A percentile compares a stretch with the other conserved stretches of the same genome.
Conservation (phyloP, 1,140 invertebrate genomes). For the Anthonomus grandis region DNA sequence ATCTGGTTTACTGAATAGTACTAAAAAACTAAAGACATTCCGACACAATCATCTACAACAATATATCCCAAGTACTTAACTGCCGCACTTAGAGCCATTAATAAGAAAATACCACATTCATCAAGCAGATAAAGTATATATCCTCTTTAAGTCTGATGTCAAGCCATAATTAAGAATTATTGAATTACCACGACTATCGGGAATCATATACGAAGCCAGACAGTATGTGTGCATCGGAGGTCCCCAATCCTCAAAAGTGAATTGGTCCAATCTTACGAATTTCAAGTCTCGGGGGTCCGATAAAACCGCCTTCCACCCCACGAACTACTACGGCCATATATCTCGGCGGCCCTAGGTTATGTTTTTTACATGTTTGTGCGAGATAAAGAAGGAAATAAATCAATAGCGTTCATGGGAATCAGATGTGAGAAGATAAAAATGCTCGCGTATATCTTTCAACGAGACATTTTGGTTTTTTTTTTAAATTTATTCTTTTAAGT, state of each 20-base stretch:
- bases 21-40: no score
- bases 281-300: conserved; percentile 8
- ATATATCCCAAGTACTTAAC: no score
- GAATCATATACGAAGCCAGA: conserved; percentile 16
- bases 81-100: no score
- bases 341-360: conserved; percentile 11
- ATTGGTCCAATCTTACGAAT: conserved; percentile 25
- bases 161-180: conserved; percentile 16
- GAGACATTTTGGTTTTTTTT: no score
- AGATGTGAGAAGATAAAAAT: conserved; percentile 13
- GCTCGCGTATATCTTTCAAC: conserved; percentile 1
- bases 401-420: conserved; percentile 14
- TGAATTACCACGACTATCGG: conserved; percentile 11
- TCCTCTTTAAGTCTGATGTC: no score
- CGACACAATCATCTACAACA: no score
- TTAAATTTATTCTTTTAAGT: no score
- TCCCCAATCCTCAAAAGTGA: conserved; percentile 21
- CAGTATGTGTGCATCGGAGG: conserved; percentile 4
- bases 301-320: conserved; percentile 7
- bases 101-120: no score
- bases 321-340: conserved; percentile 16
- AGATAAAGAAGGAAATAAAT: conserved; percentile 20
- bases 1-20: no score
- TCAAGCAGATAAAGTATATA: no score
- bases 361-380: conserved; percentile 25